Evolutionary conservation across 2,113 vertebrate genomes (phyloP).

Genomic region (Gopherus flavomarginatus): DNA sequence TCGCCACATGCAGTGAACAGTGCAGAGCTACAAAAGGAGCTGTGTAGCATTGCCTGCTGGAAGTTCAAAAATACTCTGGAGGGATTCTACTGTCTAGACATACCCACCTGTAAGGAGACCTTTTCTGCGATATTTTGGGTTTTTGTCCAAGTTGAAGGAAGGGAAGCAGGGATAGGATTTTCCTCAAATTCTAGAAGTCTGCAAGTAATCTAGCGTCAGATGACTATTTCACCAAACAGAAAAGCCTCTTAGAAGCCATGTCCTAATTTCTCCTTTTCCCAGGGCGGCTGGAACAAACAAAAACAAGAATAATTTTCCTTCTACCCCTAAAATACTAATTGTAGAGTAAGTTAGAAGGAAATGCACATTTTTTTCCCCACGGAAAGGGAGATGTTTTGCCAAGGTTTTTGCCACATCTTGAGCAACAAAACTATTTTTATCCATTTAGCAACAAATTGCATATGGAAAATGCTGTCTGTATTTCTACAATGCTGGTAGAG

Average conservation of each 20-base stretch:
- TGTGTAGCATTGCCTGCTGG: neutral
- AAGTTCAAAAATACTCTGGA: neutral
- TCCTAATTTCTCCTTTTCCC: neutral
- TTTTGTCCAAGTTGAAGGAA: neutral
- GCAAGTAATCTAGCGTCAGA: neutral
- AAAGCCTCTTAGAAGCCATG: neutral
- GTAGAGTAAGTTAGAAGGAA: neutral
- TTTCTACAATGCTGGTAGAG: neutral
- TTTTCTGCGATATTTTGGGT: neutral
- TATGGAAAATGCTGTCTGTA: neutral
- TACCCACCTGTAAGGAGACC: neutral
- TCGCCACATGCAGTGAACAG: neutral
- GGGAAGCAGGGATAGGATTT: neutral
- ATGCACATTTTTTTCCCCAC: neutral
- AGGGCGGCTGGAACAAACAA: neutral
- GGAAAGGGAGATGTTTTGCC: neutral
- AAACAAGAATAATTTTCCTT: neutral
- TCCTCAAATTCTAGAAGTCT: neutral
- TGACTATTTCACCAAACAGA: neutral
- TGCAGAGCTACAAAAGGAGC: neutral
- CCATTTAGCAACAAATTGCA: neutral
- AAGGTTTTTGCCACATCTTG: neutral
- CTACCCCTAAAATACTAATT: neutral
- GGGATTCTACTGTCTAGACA: neutral
- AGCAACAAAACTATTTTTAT: slow-evolving; percentile 27